Evolutionary conservation across 1,140 invertebrate species (phyloP).

Genomic region (Drosophila watanabei): DNA sequence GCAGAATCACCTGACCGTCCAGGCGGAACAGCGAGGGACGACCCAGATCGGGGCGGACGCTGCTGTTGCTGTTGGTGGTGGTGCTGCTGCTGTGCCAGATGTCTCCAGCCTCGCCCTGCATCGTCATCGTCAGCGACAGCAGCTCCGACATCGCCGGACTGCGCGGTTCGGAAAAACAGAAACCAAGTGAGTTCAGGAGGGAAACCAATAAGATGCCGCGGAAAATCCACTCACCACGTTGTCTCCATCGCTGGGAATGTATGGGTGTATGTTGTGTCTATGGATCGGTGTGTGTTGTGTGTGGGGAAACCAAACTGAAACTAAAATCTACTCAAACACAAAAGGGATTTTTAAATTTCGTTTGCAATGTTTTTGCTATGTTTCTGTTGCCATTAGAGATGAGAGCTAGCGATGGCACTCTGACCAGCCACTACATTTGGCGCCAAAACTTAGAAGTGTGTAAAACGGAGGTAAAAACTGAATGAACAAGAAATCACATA

Average conservation of each 20-base stretch:
- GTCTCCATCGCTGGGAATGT: conserved; percentile 2
- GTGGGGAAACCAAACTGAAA: not conserved
- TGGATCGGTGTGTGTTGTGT: not conserved
- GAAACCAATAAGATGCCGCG: not conserved
- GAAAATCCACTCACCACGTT: conserved; percentile 1
- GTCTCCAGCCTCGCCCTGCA: conserved; percentile 15
- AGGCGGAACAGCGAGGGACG: conserved; percentile 87
- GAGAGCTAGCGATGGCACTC: conserved; percentile 25
- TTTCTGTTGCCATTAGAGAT: conserved; percentile 41
- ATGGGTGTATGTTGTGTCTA: not conserved
- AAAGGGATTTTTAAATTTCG: not conserved
- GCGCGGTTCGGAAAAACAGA: not conserved
- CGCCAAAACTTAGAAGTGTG: conserved; percentile 4
- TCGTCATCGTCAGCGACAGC: conserved; percentile 6
- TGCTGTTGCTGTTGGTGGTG: conserved; percentile 2
- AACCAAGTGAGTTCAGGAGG: not conserved
- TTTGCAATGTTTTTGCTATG: conserved; percentile 23
- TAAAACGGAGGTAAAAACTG: rapidly evolving
- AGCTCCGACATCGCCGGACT: conserved; percentile 10
- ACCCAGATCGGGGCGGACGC: conserved; percentile 1
- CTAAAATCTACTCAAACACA: conserved; percentile 9
- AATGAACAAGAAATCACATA: not conserved
- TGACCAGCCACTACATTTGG: not conserved
- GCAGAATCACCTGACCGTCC: conserved; percentile 88
- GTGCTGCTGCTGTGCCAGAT: conserved; percentile 1